Evolutionary conservation across 2,113 vertebrate genomes (phyloP).

Genomic region (Axis porcinus): DNA sequence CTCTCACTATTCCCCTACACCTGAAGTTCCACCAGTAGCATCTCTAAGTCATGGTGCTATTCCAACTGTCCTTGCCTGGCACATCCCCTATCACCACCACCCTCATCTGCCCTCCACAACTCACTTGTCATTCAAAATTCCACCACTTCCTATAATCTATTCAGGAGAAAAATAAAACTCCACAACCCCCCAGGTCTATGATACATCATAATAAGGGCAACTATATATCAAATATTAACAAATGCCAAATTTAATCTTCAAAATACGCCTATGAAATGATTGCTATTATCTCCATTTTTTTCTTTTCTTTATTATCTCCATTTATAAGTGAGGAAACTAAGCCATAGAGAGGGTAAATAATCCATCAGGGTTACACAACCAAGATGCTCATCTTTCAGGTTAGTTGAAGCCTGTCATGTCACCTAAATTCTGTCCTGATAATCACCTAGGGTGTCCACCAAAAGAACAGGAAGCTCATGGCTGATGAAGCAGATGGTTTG

Average conservation of each 20-base stretch:
- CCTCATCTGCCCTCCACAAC: not conserved
- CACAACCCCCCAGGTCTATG: not conserved
- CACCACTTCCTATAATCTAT: not conserved
- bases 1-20: not conserved
- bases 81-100: not conserved
- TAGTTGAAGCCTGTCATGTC: not conserved
- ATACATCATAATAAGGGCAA: not conserved
- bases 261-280: not conserved
- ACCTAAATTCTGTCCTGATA: not conserved
- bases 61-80: not conserved
- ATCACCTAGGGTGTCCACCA: not conserved
- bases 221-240: not conserved
- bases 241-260: not conserved
- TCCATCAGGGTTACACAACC: not conserved
- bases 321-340: not conserved
- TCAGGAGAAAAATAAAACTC: not conserved
- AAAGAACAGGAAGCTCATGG: not conserved
- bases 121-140: not conserved
- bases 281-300: not conserved
- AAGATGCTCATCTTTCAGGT: not conserved
- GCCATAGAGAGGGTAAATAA: not conserved
- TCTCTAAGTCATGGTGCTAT: not conserved
- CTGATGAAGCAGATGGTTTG: not conserved
- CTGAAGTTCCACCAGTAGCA: not conserved
- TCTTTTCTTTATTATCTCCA: not conserved